Base-by-base conservation (phyloP, 2,888 invertebrate genomes). In the Slavum lentiscoides region DNA sequence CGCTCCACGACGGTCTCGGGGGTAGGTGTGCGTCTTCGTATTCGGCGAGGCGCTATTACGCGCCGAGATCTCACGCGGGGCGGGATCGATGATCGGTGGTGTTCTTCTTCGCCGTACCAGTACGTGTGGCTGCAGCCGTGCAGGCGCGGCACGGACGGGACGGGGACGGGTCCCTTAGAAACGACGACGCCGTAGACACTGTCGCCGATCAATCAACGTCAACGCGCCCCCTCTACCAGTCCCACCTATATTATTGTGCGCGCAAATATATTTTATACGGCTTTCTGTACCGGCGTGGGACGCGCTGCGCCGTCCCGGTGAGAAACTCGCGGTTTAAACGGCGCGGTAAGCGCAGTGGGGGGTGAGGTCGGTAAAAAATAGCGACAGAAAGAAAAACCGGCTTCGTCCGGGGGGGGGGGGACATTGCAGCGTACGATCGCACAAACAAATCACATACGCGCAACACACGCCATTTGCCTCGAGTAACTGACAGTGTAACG, bases 131-230 rank as follows among this genome's bases (percentile, higher is more conserved):
- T 30, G 30, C 30, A 4, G 4, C 30, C 30, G 30, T 30, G 30
- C 30, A 30, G 4, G 30, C 4, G 30, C 30, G 30, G 30, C n/a
- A n/a, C 17, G 17, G 0, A 17, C 21, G 23, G 1, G 49, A 21
- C 6, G 59, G 17, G 23, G 30, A 5, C 39, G 21, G 11, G 21
- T 30, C 72, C 59, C 72, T n/a, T 69, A 23, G 43, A 73, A 73
- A 49, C 55, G 70, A 58, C 37, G 37, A 64, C 37, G 17, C 39
- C 55, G 55, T 72, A 49, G 62, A 80, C 70, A 55, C 55, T 70
- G 80, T 80, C 39, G 70, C 70, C 70, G 70, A 80, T 80, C 80
- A 80, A 80, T 80, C 80, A 80, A 69, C 55, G 80, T 80, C 80
- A 55, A 53, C 43, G 43, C 9, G 43, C 6, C 9, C 43, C 43